These are phyloP conservation scores for Premnoplex brunnescens DNA, from an alignment of 2,797 vertebrate species.

Conservation along the genomic window DNA sequence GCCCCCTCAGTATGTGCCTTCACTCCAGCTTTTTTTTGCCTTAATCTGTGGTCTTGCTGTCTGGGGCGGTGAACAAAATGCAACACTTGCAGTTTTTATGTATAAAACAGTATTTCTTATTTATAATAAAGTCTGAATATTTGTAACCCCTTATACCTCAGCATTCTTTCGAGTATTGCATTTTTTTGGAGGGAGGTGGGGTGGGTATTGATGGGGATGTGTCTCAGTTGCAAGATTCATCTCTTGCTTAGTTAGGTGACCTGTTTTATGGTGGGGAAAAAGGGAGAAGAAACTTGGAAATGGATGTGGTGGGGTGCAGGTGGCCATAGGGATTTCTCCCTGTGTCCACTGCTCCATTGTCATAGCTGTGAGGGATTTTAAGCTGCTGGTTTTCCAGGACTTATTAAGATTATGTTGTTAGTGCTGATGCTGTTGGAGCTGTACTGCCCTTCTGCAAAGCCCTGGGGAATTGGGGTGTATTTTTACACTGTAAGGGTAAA, in stretches of 20 bases:
- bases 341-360: background rate
- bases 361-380: background rate
- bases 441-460: background rate
- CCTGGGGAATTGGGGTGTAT: background rate
- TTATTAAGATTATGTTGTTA: background rate
- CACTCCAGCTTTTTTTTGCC: constrained; percentile 72
- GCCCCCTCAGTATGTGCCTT: constrained; percentile 72
- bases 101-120: constrained; percentile 96
- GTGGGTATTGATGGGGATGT: background rate
- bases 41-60: constrained; percentile 79
- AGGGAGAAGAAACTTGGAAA: background rate
- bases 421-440: background rate
- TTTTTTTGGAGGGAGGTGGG: background rate
- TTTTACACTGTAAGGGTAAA: background rate
- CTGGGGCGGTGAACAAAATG: constrained; percentile 79
- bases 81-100: constrained; percentile 87
- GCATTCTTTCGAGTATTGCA: constrained; percentile 64
- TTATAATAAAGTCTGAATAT: constrained; percentile 93
- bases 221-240: background rate
- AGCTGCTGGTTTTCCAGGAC: background rate
- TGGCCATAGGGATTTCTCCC: background rate
- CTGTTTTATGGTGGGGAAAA: background rate
- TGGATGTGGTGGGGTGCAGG: background rate
- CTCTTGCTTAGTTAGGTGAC: background rate
- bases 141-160: constrained; percentile 81